These are phyloP conservation scores for Balearica regulorum DNA, from an alignment of 2,797 vertebrate species.

Conservation along the genomic window DNA sequence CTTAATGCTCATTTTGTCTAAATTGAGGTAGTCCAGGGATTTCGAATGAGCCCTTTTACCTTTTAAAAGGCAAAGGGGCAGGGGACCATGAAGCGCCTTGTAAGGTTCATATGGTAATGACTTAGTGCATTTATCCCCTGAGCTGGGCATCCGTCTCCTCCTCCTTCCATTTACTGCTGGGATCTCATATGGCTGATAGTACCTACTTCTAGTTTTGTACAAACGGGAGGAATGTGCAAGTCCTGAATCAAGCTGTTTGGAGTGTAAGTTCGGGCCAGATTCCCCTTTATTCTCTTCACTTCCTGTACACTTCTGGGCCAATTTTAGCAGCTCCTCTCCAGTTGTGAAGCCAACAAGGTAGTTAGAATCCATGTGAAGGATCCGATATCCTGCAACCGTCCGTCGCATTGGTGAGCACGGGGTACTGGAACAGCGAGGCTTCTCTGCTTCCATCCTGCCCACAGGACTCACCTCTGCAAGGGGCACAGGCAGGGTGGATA, in stretches of 20 bases:
- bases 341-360: slow-evolving; percentile 95
- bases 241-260: slow-evolving; percentile 83
- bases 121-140: slow-evolving; percentile 88
- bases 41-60: slow-evolving; percentile 90
- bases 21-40: slow-evolving; percentile 98
- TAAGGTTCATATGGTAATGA: slow-evolving; percentile 81
- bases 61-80: slow-evolving; percentile 93
- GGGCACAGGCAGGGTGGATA: slow-evolving; percentile 80
- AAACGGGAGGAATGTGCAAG: slow-evolving; percentile 83
- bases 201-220: slow-evolving; percentile 87
- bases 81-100: slow-evolving; percentile 81
- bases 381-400: slow-evolving; percentile 90
- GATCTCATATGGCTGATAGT: slow-evolving; percentile 94
- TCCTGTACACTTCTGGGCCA: slow-evolving; percentile 85
- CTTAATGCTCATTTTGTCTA: slow-evolving; percentile 93
- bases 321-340: slow-evolving; percentile 91
- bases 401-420: slow-evolving; percentile 91
- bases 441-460: slow-evolving; percentile 80
- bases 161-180: slow-evolving; percentile 87
- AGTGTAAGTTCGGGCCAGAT: slow-evolving; percentile 57
- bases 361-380: slow-evolving; percentile 97
- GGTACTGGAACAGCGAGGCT: slow-evolving; percentile 92
- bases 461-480: slow-evolving; percentile 77
- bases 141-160: slow-evolving; percentile 91
- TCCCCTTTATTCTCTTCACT: slow-evolving; percentile 80